Evolutionary conservation across 2,888 invertebrate genomes (phyloP).

Genomic region (Mactromeris polynyma): DNA sequence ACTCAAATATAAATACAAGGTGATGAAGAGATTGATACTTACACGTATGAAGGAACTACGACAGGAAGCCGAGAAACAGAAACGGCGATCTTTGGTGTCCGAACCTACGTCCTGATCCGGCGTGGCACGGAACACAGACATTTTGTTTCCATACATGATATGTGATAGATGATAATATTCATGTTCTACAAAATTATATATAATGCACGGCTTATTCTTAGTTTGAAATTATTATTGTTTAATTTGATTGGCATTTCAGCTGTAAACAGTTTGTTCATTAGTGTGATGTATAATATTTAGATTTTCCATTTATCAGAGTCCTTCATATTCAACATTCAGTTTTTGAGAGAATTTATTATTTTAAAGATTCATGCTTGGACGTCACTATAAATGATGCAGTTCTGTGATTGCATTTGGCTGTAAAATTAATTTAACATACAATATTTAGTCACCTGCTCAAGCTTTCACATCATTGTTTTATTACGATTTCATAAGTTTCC

Average conservation of each 20-base stretch:
- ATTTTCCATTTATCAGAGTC: too few species aligned
- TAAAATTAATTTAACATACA: neutral
- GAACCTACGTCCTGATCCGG: constrained; percentile 63
- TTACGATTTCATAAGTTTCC: too few species aligned
- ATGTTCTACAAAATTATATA: neutral
- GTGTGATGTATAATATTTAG: too few species aligned
- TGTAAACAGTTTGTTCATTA: neutral
- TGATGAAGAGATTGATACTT: constrained; percentile 82
- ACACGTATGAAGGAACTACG: constrained; percentile 80
- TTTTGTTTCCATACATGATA: neutral
- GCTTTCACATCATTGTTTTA: neutral
- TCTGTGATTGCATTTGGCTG: neutral
- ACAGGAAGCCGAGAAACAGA: constrained; percentile 71
- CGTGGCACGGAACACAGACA: neutral
- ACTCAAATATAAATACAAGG: constrained; percentile 88
- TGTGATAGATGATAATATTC: constrained; percentile 5
- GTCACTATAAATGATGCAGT: too few species aligned
- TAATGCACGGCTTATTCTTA: neutral
- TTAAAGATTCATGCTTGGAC: too few species aligned
- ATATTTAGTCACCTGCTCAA: neutral
- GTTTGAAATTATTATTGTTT: neutral
- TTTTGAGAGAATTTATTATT: too few species aligned
- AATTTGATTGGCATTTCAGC: neutral
- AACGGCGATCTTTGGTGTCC: constrained; percentile 53
- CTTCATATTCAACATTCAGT: too few species aligned